phyloP scores from a whole-genome alignment of 2,888 invertebrate species.

The Phyto melanocephala region DNA sequence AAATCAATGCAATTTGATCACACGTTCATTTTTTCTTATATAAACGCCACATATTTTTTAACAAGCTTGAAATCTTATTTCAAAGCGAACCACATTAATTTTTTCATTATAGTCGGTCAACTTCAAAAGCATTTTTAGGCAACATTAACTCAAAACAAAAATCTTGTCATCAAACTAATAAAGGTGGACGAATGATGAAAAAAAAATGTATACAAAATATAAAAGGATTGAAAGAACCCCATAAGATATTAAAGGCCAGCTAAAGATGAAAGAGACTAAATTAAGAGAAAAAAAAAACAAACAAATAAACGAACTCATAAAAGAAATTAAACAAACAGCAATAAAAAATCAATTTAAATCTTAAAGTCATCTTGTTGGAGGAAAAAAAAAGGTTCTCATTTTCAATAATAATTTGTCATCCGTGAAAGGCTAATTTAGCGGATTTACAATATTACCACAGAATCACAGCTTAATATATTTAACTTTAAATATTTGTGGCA shows the following conservation, averaged over 20 bases:
- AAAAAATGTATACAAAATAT: constrained; percentile 13
- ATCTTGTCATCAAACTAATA: constrained; percentile 64
- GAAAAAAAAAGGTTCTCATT: constrained; percentile 48
- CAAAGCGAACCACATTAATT: constrained; percentile 4
- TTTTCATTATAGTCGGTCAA: constrained; percentile 37
- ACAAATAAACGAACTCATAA: constrained; percentile 60
- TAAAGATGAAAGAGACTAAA: constrained; percentile 54
- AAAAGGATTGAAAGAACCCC: constrained; percentile 42
- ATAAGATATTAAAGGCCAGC: constrained; percentile 36
- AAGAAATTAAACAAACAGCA: constrained; percentile 72
- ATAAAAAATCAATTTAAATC: constrained; percentile 75
- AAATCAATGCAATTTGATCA: constrained; percentile 55
- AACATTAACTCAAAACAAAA: constrained; percentile 65
- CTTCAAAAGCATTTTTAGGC: constrained; percentile 63
- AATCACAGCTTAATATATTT: too few relatives aligned
- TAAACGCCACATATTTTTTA: constrained; percentile 56
- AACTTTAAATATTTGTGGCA: too few relatives aligned
- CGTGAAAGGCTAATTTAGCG: constrained; percentile 17
- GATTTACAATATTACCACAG: neutral
- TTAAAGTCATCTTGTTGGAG: constrained; percentile 35
- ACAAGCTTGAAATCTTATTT: constrained; percentile 27
- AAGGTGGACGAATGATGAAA: constrained; percentile 56
- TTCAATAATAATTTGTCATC: constrained; percentile 63
- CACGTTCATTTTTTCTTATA: constrained; percentile 42
- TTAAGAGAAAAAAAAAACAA: constrained; percentile 41